Evolutionary conservation across 2,113 vertebrate species (phyloP).

Genomic region (Sisor rabdophorus): DNA sequence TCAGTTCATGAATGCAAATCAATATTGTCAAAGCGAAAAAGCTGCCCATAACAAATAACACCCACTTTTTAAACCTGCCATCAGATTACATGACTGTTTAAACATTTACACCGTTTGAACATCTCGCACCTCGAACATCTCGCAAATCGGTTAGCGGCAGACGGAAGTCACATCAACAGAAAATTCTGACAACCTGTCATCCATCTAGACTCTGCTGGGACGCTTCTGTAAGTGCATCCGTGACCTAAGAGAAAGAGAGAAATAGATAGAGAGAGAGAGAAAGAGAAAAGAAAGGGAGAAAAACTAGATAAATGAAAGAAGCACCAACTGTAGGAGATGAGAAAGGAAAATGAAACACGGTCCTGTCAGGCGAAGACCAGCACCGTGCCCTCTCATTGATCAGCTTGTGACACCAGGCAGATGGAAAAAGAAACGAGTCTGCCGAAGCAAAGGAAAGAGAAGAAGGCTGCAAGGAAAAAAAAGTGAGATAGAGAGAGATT

Average conservation of each 20-base stretch:
- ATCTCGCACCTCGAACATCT: conserved; percentile 17
- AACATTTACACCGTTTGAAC: background rate
- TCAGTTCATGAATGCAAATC: background rate
- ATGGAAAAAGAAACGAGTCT: conserved; percentile 16
- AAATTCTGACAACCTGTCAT: conserved; percentile 29
- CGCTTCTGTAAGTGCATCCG: conserved; percentile 24
- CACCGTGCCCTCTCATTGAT: conserved; percentile 44
- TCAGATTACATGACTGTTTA: background rate
- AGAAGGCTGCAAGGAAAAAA: background rate
- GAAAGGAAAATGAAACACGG: conserved; percentile 41
- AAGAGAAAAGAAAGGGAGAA: background rate
- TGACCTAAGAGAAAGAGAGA: conserved; percentile 1
- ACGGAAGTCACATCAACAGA: background rate
- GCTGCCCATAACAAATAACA: background rate
- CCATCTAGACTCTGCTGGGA: conserved; percentile 25
- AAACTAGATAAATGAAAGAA: conserved; percentile 12
- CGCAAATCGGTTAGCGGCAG: background rate
- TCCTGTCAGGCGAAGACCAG: conserved; percentile 35
- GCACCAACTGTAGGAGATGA: background rate
- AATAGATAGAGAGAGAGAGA: background rate
- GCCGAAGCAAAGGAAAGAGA: conserved; percentile 22
- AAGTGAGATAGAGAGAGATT: background rate
- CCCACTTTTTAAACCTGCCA: background rate
- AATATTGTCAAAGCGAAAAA: background rate
- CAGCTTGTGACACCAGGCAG: conserved; percentile 39